These are phyloP conservation scores for Coracopsis vasa DNA, from an alignment of 2,113 vertebrate species.

Conservation along the genomic window DNA sequence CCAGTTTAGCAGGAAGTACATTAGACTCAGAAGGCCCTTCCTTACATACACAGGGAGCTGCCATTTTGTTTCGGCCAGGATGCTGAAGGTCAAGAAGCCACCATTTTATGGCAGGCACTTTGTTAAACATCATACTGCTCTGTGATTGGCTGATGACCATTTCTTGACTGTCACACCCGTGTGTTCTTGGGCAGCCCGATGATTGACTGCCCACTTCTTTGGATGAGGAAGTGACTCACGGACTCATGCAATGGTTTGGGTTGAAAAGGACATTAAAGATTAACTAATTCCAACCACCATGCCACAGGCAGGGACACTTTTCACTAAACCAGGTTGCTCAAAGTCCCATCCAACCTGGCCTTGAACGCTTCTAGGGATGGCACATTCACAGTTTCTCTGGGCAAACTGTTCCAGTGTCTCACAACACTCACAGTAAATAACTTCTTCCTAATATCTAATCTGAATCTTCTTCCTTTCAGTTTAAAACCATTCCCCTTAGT, in stretches of 20 bases:
- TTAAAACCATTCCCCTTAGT: neutral
- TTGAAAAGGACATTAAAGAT: neutral
- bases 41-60: fast-evolving
- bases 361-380: neutral
- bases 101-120: neutral
- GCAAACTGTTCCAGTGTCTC: neutral
- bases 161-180: neutral
- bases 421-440: neutral
- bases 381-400: neutral
- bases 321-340: neutral
- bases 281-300: neutral
- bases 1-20: neutral
- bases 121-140: neutral
- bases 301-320: neutral
- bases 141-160: neutral
- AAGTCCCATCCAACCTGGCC: neutral
- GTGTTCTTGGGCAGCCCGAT: neutral
- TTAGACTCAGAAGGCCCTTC: neutral
- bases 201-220: neutral
- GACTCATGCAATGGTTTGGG: neutral
- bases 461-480: neutral
- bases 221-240: neutral
- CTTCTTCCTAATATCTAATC: neutral
- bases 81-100: neutral
- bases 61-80: neutral